These are phyloP conservation scores for Vireo altiloquus DNA, from an alignment of 2,113 vertebrate species.

Conservation along the genomic window DNA sequence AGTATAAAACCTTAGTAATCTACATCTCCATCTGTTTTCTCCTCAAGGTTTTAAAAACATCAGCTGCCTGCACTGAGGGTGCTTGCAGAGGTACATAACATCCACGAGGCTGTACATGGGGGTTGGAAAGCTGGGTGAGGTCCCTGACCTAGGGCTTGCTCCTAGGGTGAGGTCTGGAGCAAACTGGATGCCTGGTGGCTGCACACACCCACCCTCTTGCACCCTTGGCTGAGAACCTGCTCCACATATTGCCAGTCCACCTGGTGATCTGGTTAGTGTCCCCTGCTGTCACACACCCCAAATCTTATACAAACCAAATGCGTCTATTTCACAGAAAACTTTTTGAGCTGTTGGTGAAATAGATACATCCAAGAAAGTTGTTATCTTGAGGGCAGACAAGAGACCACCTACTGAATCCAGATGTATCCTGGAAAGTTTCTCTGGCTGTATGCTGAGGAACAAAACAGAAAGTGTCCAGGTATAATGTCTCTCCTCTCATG, in stretches of 20 bases:
- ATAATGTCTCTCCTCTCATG: not conserved
- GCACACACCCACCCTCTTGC: too few relatives aligned
- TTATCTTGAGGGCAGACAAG: not conserved
- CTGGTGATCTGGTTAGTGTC: not conserved
- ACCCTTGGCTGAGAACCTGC: not conserved
- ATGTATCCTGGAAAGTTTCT: not conserved
- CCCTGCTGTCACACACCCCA: not conserved
- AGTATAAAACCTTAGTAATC: not conserved
- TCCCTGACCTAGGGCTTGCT: not conserved
- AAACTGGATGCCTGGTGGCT: not conserved
- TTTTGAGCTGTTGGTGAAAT: not conserved
- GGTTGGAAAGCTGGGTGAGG: too few relatives aligned
- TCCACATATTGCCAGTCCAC: not conserved
- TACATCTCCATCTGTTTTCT: not conserved
- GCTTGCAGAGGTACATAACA: not conserved
- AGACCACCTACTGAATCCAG: not conserved
- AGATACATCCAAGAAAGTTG: too few relatives aligned
- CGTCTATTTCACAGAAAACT: not conserved
- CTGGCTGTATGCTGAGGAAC: not conserved
- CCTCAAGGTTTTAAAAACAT: not conserved
- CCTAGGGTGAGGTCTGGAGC: not conserved
- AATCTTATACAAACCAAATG: not conserved
- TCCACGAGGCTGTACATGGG: rapidly evolving
- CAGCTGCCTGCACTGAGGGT: not conserved
- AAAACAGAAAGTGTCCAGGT: not conserved